Evolutionary conservation across 2,888 invertebrate genomes (phyloP).

Genomic region (Epicampocera succincta): DNA sequence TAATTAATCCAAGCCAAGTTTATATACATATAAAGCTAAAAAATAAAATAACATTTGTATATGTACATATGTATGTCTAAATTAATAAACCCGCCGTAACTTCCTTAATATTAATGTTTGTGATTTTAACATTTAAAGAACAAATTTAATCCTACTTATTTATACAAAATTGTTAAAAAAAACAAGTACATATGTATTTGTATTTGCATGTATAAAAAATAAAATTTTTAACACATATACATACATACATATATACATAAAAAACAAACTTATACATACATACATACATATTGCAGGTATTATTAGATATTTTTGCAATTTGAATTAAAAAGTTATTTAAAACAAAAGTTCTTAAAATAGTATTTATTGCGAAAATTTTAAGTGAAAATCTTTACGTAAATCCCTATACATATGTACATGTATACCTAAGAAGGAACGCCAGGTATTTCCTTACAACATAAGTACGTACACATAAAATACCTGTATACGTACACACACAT

Average conservation of each 20-base stretch:
- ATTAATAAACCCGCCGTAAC: constrained; percentile 53
- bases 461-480: too few species aligned
- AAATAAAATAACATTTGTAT: not conserved
- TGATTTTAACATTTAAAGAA: constrained; percentile 47
- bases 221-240: not conserved
- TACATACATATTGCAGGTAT: not conserved
- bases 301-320: too few species aligned
- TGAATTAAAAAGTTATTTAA: too few species aligned
- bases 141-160: constrained; percentile 22
- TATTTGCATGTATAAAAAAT: not conserved
- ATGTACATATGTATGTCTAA: not conserved
- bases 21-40: not conserved
- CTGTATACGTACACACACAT: too few species aligned
- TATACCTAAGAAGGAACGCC: too few species aligned
- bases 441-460: too few species aligned
- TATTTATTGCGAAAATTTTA: too few species aligned
- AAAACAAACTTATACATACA: not conserved
- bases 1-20: not conserved
- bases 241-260: not conserved
- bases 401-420: too few species aligned
- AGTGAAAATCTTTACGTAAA: too few species aligned
- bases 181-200: not conserved
- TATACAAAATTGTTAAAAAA: constrained; percentile 19
- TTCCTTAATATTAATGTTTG: constrained; percentile 39
- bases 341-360: too few species aligned